Base-by-base conservation (phyloP, 2,888 invertebrate genomes). In the Theretra japonica region DNA sequence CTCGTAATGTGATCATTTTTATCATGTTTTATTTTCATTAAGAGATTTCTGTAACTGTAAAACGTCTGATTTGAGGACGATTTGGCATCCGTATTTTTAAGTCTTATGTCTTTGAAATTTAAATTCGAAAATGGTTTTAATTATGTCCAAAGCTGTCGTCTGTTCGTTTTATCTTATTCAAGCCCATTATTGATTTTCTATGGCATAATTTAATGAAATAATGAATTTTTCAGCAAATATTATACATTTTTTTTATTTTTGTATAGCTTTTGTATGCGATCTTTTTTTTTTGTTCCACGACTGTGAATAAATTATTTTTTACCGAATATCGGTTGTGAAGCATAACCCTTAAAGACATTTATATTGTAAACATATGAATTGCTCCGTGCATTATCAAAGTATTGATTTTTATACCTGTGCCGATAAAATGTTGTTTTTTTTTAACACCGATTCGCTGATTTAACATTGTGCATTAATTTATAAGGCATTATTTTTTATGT, bases 131-230 rank as follows among this genome's bases (percentile, higher is more conserved):
- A 62, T n/a, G 15, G 33, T 7, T 21, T 62, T 62, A 21, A 41
- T 41, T 11, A 8, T 62, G 41, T 30, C 15, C n/a, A 41, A 41
- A 62, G 33, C 21, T 41, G 41, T 21, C 62, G 3, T 41, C 30
- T 62, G 62, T 41, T 62, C 33, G 33, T 62, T 62, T 62, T 41
- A 15, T 57, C 15, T 58, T 33, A 41, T 62, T 21, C 41, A 33
- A 62, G 4, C 62, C 4, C 15, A 41, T 62, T 62, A 30, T 21
- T 41, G 21, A 21, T 41, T 62, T 62, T 41, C 17, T 62, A 62
- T 33, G 62, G 41, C 1, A 21, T 62, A 62, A 62, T 62, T 62
- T 62, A 41, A 62, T 33, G 11, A n/a, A 33, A 62, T 62, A 62
- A 62, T 62, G 41, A 62, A 62, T 19, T 62, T 33, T 11, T n/a